A percentile compares a stretch with the other conserved stretches of the same genome.
phyloP scores from a whole-genome alignment of 2,888 invertebrate species.

The Pyrochroa serraticornis region DNA sequence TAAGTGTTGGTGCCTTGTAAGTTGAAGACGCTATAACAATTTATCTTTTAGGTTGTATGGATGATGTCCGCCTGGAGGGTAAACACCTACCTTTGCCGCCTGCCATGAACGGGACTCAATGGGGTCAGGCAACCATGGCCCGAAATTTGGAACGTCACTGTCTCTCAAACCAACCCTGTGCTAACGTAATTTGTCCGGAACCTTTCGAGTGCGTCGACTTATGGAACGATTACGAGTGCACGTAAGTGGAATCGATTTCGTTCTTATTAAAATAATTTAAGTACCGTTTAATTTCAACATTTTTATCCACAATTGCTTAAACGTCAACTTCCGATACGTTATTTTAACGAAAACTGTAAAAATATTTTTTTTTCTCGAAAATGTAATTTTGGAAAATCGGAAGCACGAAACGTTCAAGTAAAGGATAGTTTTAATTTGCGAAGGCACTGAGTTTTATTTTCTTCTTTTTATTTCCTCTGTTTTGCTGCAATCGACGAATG shows the following conservation, averaged over 20 bases:
- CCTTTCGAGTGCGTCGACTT: conserved; percentile 95
- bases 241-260: conserved; percentile 71
- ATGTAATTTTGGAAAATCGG: conserved; percentile 1
- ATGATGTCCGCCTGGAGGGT: conserved; percentile 88
- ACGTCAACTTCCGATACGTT: no score
- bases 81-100: conserved; percentile 93
- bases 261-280: not conserved
- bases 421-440: conserved; percentile 40
- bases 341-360: no score
- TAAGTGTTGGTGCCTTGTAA: no score
- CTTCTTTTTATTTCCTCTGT: conserved; percentile 29
- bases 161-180: conserved; percentile 93
- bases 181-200: conserved; percentile 90
- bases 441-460: conserved; percentile 52
- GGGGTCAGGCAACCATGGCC: conserved; percentile 95
- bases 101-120: conserved; percentile 93
- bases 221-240: conserved; percentile 99
- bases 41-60: conserved; percentile 70
- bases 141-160: conserved; percentile 91
- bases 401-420: no score
- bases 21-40: no score
- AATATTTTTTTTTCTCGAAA: no score
- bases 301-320: not conserved
- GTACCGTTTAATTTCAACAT: not conserved
- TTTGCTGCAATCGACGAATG: conserved; percentile 1